phyloP scores from a whole-genome alignment of 2,113 vertebrate species.

The Tetrax tetrax region DNA sequence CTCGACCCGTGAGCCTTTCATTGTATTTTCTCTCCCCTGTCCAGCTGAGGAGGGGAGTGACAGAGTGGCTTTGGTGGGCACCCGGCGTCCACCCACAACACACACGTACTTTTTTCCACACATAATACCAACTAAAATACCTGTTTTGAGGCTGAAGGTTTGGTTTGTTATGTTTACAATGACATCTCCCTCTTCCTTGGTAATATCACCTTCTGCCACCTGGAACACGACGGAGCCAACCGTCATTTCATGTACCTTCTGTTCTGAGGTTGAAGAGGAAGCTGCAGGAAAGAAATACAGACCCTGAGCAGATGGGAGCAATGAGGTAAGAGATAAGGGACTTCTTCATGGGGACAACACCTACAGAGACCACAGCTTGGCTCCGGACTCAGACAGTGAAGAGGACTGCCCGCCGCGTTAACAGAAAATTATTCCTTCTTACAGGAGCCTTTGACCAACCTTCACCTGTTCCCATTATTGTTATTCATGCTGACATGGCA shows the following conservation, averaged over 20 bases:
- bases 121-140: conserved; percentile 66
- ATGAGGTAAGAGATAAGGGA: not conserved
- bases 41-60: too few species aligned
- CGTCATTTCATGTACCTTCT: conserved; percentile 70
- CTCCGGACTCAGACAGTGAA: not conserved
- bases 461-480: not conserved
- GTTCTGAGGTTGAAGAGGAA: conserved; percentile 39
- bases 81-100: not conserved
- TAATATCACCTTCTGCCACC: conserved; percentile 85
- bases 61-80: too few species aligned
- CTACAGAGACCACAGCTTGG: not conserved
- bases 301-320: not conserved
- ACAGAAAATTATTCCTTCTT: not conserved
- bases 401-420: not conserved
- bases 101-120: not conserved
- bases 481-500: not conserved
- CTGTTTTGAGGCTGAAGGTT: conserved; percentile 78
- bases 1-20: too few species aligned
- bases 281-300: conserved; percentile 52
- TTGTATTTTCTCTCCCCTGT: too few species aligned
- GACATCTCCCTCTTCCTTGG: conserved; percentile 80
- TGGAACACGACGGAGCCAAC: conserved; percentile 78
- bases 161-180: conserved; percentile 88
- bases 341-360: not conserved
- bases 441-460: not conserved